phyloP scores from a whole-genome alignment of 2,113 vertebrate genomes.

The Chunga burmeisteri region DNA sequence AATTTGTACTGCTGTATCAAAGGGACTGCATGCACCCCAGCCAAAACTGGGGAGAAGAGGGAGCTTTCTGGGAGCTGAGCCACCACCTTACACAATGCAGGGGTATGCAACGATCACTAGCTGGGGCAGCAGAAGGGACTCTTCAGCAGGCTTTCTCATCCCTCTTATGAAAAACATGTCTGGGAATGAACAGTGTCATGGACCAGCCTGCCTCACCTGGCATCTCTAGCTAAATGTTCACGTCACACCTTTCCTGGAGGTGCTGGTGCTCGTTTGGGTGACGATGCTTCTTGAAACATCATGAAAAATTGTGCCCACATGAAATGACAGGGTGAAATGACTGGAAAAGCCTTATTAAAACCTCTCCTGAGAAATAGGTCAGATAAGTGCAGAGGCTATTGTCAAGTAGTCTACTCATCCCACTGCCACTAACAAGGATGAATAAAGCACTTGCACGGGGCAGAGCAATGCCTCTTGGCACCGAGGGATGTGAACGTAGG shows the following conservation, averaged over 20 bases:
- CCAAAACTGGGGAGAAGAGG: neutral
- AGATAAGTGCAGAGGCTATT: slow-evolving; percentile 49
- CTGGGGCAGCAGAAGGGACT: neutral
- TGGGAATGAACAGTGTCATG: neutral
- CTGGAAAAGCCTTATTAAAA: slow-evolving; percentile 44
- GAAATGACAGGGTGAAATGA: neutral
- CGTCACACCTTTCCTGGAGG: neutral
- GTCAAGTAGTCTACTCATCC: slow-evolving; percentile 41
- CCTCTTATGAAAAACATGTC: neutral
- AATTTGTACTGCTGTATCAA: neutral
- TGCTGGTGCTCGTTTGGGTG: neutral
- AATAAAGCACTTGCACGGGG: neutral
- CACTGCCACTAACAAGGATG: slow-evolving; percentile 22
- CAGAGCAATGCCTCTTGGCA: slow-evolving; percentile 30
- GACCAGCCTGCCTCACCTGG: neutral
- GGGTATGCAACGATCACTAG: neutral
- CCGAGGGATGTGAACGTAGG: neutral
- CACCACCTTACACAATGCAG: neutral
- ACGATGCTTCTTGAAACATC: neutral
- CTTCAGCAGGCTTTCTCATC: neutral
- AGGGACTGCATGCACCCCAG: neutral
- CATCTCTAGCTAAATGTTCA: neutral
- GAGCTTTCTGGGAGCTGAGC: neutral
- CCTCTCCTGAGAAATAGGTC: slow-evolving; percentile 33
- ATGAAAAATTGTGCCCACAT: neutral